These are phyloP conservation scores for Penelope pileata DNA, from an alignment of 2,113 vertebrate species.

Conservation along the genomic window DNA sequence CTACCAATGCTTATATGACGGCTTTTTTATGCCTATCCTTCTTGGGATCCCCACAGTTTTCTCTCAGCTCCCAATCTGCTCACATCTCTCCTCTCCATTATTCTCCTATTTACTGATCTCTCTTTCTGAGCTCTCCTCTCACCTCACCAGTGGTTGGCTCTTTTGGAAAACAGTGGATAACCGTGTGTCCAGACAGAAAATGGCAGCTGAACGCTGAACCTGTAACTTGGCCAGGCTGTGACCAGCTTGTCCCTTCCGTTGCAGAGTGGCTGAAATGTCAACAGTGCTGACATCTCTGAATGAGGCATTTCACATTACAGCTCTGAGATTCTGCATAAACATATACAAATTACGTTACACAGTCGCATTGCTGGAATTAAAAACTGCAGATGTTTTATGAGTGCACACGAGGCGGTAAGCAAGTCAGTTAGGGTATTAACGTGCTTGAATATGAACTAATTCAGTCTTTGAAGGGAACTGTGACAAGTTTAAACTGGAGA, in stretches of 20 bases:
- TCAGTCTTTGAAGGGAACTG: not conserved
- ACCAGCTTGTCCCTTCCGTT: not conserved
- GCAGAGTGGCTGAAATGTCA: not conserved
- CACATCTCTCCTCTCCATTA: not conserved
- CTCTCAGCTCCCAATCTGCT: not conserved
- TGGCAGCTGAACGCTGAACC: not conserved
- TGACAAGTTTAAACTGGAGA: not conserved
- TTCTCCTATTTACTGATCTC: not conserved
- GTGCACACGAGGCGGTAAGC: not conserved
- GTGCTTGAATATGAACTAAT: not conserved
- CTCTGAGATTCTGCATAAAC: not conserved
- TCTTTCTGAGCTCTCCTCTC: not conserved
- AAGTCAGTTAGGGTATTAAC: not conserved
- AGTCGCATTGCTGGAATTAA: not conserved
- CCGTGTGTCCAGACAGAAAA: not conserved
- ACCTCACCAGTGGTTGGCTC: not conserved
- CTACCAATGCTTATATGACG: not conserved
- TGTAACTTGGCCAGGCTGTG: not conserved
- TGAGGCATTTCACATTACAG: not conserved
- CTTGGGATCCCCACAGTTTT: not conserved
- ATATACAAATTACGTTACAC: not conserved
- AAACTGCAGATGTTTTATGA: not conserved
- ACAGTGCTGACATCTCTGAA: accelerated
- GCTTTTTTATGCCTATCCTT: not conserved
- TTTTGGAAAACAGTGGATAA: not conserved